Percentiles rank a stretch among this genome's conserved stretches.
These are phyloP conservation scores for Verasper variegatus DNA, from an alignment of 2,113 vertebrate species.

Conservation along the genomic window DNA sequence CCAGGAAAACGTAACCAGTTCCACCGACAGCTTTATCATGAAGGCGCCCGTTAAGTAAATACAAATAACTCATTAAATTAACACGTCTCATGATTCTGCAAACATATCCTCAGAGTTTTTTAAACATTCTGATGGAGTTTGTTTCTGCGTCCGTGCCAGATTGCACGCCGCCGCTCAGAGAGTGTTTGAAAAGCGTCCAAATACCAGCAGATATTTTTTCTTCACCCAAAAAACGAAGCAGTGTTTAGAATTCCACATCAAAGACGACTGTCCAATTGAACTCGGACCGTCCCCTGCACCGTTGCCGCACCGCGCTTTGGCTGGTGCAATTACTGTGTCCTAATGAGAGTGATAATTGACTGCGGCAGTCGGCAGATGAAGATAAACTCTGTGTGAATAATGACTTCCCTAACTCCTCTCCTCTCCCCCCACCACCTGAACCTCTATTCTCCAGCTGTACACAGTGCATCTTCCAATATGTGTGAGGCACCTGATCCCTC, in stretches of 20 bases:
- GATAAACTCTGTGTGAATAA: slow-evolving; percentile 55
- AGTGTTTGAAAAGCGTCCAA: slow-evolving; percentile 7
- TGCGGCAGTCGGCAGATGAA: slow-evolving; percentile 60
- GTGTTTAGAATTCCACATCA: slow-evolving; percentile 38
- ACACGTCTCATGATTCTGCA: neutral
- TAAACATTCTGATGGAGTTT: too few species aligned
- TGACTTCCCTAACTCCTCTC: slow-evolving; percentile 35
- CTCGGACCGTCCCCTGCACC: slow-evolving; percentile 18
- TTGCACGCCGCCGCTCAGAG: neutral
- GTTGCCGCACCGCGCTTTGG: slow-evolving; percentile 9
- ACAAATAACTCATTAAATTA: neutral
- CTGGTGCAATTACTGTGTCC: slow-evolving; percentile 37
- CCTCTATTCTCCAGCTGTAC: slow-evolving; percentile 9
- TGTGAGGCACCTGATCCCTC: slow-evolving; percentile 10
- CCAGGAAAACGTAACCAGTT: too few species aligned
- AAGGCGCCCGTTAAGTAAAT: neutral
- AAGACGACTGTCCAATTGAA: slow-evolving; percentile 37
- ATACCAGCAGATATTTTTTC: slow-evolving; percentile 35
- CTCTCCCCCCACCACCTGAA: neutral
- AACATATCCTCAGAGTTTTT: neutral
- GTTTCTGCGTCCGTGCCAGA: neutral
- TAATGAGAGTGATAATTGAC: slow-evolving; percentile 72
- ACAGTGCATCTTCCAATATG: neutral
- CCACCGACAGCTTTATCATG: too few species aligned
- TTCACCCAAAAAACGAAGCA: slow-evolving; percentile 12